Evolutionary conservation across 2,797 vertebrate species (phyloP).

Genomic region (Alca torda): DNA sequence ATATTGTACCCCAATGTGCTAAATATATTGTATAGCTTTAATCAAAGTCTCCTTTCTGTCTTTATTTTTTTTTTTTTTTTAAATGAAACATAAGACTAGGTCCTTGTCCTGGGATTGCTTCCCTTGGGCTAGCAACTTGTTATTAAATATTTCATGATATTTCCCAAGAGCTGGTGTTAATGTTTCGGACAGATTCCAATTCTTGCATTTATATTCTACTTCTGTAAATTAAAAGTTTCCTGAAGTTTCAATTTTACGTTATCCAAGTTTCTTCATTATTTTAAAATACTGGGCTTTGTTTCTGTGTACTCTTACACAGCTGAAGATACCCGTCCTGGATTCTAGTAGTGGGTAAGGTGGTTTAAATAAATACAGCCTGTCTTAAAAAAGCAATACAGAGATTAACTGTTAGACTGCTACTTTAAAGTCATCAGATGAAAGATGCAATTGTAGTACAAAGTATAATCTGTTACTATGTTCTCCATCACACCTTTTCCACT

Average conservation of each 20-base stretch:
- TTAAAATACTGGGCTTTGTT: background rate
- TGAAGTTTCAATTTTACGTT: background rate
- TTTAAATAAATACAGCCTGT: background rate
- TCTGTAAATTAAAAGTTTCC: background rate
- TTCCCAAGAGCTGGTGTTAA: background rate
- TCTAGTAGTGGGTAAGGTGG: background rate
- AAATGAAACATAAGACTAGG: background rate
- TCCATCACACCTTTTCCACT: background rate
- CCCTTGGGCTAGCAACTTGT: background rate
- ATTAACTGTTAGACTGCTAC: background rate
- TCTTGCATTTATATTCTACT: background rate
- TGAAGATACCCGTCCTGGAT: background rate
- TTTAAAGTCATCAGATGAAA: background rate
- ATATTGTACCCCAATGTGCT: background rate
- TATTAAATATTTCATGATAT: background rate
- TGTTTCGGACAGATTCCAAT: background rate
- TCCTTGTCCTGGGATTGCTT: background rate
- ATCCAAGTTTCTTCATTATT: background rate
- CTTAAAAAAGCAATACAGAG: background rate
- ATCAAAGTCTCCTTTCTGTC: background rate
- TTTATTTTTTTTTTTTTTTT: background rate
- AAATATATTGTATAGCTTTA: background rate
- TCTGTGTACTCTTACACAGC: background rate
- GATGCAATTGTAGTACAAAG: background rate
- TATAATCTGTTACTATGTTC: background rate